phyloP scores from a whole-genome alignment of 2,797 vertebrate species.

The Pipistrellus pygmaeus region DNA sequence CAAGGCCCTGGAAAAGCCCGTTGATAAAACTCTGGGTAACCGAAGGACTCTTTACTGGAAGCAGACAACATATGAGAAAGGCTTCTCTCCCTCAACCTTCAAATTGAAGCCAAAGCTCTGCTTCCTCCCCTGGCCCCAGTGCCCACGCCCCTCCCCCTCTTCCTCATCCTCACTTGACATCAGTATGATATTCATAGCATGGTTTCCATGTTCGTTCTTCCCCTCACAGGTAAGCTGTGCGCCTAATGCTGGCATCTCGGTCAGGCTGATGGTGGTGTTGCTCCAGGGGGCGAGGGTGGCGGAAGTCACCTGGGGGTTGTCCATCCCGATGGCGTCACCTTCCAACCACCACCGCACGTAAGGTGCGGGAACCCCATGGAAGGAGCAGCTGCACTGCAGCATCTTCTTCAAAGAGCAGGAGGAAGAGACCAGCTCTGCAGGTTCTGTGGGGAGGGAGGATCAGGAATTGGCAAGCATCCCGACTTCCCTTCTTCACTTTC shows the following conservation, averaged over 20 bases:
- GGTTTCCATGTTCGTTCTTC: constrained; percentile 33
- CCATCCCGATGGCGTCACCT: accelerated
- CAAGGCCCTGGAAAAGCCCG: constrained; percentile 31
- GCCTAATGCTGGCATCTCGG: not conserved
- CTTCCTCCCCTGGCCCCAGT: not conserved
- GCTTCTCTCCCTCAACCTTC: not conserved
- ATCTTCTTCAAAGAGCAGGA: constrained; percentile 42
- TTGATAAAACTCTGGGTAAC: constrained; percentile 4
- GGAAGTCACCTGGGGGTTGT: not conserved
- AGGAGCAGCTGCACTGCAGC: constrained; percentile 53
- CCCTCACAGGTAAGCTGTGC: constrained; percentile 46
- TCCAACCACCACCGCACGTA: not conserved
- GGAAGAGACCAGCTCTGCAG: not conserved
- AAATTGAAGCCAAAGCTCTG: not conserved
- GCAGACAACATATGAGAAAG: not conserved
- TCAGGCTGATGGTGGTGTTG: constrained; percentile 62
- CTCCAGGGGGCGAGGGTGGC: not conserved
- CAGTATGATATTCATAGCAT: not conserved
- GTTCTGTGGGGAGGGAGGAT: not conserved
- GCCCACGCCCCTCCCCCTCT: not conserved
- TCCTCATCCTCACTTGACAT: constrained; percentile 32
- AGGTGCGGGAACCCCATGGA: not conserved
- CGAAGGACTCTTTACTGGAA: constrained; percentile 1
- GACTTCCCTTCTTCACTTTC: not conserved
- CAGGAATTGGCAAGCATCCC: not conserved